Evolutionary conservation across 2,113 vertebrate species (phyloP).

Genomic region (Hypocryptadius cinnamomeus): DNA sequence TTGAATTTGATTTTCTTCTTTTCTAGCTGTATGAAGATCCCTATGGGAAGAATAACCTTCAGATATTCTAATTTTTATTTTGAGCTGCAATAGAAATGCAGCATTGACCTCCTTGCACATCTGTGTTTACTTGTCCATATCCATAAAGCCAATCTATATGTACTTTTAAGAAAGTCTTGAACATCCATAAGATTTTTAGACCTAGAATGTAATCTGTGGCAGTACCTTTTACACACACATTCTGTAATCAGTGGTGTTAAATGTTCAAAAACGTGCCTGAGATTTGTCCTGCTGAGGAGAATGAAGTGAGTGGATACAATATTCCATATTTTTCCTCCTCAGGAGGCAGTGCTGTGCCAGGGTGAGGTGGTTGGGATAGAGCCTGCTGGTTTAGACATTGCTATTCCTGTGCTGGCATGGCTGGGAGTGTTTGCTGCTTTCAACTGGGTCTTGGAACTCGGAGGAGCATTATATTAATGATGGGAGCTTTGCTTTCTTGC

Average conservation of each 20-base stretch:
- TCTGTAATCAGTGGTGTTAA: background rate
- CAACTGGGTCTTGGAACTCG: background rate
- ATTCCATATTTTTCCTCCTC: background rate
- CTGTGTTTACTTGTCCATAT: background rate
- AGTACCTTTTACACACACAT: accelerated
- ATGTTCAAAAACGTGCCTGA: background rate
- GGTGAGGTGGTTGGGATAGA: background rate
- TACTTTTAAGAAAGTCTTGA: background rate
- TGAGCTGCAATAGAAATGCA: background rate
- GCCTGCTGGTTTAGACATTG: background rate
- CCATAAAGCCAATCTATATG: background rate
- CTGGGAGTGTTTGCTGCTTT: background rate
- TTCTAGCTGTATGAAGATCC: background rate
- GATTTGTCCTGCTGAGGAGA: background rate
- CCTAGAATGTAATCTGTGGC: background rate
- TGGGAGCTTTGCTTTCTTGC: background rate
- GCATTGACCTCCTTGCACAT: background rate
- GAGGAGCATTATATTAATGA: background rate
- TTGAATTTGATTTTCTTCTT: background rate
- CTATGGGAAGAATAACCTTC: background rate
- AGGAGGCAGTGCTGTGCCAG: background rate
- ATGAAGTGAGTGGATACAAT: background rate
- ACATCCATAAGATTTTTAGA: background rate
- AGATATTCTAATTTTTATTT: background rate
- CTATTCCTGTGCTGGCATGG: background rate